Conservation (phyloP, 2,797 vertebrate species). For the Darevskia mixta region DNA sequence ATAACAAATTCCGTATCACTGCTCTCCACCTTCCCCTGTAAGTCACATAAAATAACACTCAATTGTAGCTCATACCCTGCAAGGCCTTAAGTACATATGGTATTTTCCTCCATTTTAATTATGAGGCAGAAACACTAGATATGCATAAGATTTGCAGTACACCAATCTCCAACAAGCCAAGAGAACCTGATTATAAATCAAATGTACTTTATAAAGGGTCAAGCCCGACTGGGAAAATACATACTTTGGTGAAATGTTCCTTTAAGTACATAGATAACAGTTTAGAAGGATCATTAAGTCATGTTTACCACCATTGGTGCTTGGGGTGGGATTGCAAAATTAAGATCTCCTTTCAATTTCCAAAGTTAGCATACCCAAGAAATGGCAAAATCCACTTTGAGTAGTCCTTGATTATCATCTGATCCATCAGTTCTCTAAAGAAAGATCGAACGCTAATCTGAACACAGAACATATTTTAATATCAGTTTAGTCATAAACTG, state of each 20-base stretch:
- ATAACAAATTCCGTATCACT: conserved; percentile 16
- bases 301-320: neutral
- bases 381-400: neutral
- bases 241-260: neutral
- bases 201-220: neutral
- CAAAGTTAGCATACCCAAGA: neutral
- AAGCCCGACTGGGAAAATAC: too few relatives aligned
- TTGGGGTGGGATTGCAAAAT: neutral
- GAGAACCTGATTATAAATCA: neutral
- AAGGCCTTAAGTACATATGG: neutral
- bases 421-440: neutral
- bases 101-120: neutral
- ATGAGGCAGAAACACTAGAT: neutral
- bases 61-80: neutral
- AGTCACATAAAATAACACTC: conserved; percentile 8
- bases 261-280: neutral
- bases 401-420: neutral
- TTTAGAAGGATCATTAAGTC: neutral
- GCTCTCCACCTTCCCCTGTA: conserved; percentile 3
- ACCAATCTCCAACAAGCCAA: neutral
- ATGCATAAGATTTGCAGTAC: neutral
- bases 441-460: neutral
- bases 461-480: neutral
- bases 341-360: neutral
- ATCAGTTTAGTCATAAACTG: neutral